These are phyloP conservation scores for Ypsolopha scabrella DNA, from an alignment of 2,888 invertebrate species.

Conservation along the genomic window DNA sequence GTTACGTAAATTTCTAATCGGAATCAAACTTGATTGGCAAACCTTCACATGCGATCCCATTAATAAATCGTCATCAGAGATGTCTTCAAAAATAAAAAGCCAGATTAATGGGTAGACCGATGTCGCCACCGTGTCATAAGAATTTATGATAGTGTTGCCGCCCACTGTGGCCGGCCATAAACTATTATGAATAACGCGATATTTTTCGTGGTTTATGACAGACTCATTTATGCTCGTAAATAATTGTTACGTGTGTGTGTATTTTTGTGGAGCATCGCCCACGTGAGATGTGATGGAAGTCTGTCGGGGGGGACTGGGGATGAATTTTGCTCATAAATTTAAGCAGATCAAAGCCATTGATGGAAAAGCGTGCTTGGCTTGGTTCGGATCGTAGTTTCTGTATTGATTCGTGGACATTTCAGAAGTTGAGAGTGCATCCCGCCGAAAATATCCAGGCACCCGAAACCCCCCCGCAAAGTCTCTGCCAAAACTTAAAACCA, in stretches of 20 bases:
- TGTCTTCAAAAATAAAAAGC: constrained; percentile 12
- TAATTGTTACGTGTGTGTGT: constrained; percentile 25
- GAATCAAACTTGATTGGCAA: not conserved
- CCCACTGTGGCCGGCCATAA: constrained; percentile 20
- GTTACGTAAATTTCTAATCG: too few relatives aligned
- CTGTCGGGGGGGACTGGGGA: too few relatives aligned
- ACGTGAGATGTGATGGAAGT: not conserved
- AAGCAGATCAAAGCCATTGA: too few relatives aligned
- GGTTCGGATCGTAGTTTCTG: too few relatives aligned
- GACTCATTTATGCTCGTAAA: constrained; percentile 30
- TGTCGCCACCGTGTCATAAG: constrained; percentile 15
- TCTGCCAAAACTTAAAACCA: too few relatives aligned
- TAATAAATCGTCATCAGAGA: constrained; percentile 1
- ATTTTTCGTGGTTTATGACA: constrained; percentile 35
- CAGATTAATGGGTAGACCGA: constrained; percentile 9
- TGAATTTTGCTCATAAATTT: too few relatives aligned
- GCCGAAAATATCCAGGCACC: too few relatives aligned
- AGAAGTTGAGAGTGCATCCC: too few relatives aligned
- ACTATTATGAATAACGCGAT: constrained; percentile 22
- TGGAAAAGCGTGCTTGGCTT: too few relatives aligned
- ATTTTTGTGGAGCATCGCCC: constrained; percentile 4
- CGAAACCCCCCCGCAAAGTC: too few relatives aligned
- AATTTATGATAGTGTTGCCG: constrained; percentile 17
- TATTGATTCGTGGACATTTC: too few relatives aligned
- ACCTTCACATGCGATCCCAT: not conserved